These are phyloP conservation scores for Blomia tropicalis DNA, from an alignment of 2,888 invertebrate species.

Conservation along the genomic window DNA sequence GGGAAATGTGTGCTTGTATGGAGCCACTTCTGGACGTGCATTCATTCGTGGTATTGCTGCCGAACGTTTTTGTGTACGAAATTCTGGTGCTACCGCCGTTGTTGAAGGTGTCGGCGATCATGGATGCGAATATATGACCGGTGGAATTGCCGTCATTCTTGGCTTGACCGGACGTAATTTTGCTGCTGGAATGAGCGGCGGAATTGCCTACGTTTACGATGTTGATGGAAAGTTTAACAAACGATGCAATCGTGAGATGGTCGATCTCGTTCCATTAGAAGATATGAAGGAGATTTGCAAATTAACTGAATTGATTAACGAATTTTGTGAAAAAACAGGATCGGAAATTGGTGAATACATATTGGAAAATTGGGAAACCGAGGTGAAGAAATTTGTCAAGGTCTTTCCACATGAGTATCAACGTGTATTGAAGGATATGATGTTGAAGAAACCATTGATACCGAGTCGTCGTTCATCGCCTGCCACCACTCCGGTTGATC, in stretches of 20 bases:
- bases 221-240: conserved; percentile 41
- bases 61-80: conserved; percentile 93
- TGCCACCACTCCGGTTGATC: conserved; percentile 17
- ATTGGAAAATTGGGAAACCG: conserved; percentile 59
- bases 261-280: conserved; percentile 71
- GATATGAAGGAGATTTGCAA: conserved; percentile 56
- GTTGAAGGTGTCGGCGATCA: conserved; percentile 90
- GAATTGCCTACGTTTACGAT: conserved; percentile 87
- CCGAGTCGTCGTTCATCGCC: neutral
- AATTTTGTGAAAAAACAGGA: conserved; percentile 73
- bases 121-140: conserved; percentile 99
- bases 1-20: conserved; percentile 94
- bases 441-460: conserved; percentile 10
- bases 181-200: conserved; percentile 97
- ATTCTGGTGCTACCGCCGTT: conserved; percentile 87
- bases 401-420: conserved; percentile 96
- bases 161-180: conserved; percentile 93
- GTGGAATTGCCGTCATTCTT: conserved; percentile 71
- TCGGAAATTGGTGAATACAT: conserved; percentile 65
- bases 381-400: conserved; percentile 67
- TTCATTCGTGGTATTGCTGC: conserved; percentile 92
- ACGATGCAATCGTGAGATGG: conserved; percentile 76
- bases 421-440: conserved; percentile 56
- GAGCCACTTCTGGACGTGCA: conserved; percentile 82
- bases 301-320: conserved; percentile 58